Base-by-base conservation (phyloP, 2,113 vertebrate species). In the Apteryx mantelli region DNA sequence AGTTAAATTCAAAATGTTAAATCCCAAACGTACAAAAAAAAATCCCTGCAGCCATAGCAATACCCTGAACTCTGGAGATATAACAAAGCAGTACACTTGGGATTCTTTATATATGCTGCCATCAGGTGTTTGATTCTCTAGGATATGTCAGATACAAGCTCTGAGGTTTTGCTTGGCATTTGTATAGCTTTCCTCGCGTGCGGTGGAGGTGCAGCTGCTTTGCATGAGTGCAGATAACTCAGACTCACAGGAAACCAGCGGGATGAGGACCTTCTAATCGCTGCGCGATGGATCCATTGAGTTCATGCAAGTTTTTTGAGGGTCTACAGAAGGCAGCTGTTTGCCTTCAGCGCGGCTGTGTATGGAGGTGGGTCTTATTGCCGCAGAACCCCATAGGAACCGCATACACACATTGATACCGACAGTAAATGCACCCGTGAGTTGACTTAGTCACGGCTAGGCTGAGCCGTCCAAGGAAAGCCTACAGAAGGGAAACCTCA, bases 31-130 rank as follows among this genome's bases (percentile, higher is more conserved):
- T 53, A 30, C 40, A 66, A 13, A 6, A 8, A n/a, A 13, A 4
- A 58, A 61, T 36, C 13, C 26, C 5, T 61, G 1, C 0, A 2
- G 16, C 58, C 25, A 15, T 11, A 50, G 32, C 32, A 58, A 1
- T 9, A 10, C 9, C 4, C 30, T 36, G 58, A 64, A 65, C 34
- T 1, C 78, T 61, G 66, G 79, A 74, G 91, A 48, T 61, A 64
- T 1, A 84, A 13, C 11, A 38, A 76, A 60, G 38, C 14, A 38
- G n/a, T 3, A 5, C 61, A 10, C 36, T 18, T 55, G 56, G 34
- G 78, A 82, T 82, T 56, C 70, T 91, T 97, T 95, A 70, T 5
- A 8, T 86, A 86, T 95, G 91, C 95, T 96, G 93, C 96, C 79
- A 90, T 95, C 93, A 96, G 85, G 88, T 93, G 88, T 97, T 88